Evolutionary conservation across 2,888 invertebrate genomes (phyloP), one percentile per base, ranked within the genome.

Genomic region (Machimus atricapillus): DNA sequence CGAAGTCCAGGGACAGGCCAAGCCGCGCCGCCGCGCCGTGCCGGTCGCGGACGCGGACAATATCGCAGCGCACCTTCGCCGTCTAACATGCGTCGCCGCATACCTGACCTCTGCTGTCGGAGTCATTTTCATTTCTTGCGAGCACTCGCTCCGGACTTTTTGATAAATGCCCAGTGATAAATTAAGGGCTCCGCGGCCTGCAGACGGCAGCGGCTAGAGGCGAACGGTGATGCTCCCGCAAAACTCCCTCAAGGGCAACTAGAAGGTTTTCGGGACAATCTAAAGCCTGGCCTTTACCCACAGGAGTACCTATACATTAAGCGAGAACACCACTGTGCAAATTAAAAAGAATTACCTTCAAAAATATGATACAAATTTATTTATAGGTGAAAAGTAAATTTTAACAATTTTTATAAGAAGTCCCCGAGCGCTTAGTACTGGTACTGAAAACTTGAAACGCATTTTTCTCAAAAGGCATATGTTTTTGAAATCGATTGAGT

Each of bases 51-150:
- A 34, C 31, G 34, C 46, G 43, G 8, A 79, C 46, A 52, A 27
- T 79, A 19, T 43, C 9, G 23, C 19, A 46, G 12, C n/a, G 40
- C 43, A 4, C 40, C 23, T 12, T n/a, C 31, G 16, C 23, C 23
- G 19, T 52, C 52, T 79, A 79, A 79, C 79, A 27, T 66, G 23
- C 66, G 23, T 27, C 19, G 66, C 27, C 52, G 52, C 52, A 52
- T 46, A 79, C 52, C 79, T 79, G 79, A 79, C 79, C 79, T 79
- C 79, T 46, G 79, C 31, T 31, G 52, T 46, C 52, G 46, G 79
- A 79, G 46, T 79, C 79, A 46, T 46, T 46, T 79, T 23, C 79
- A 56, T 79, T 46, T 56, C 27, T 23, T 46, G 31, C 46, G 46
- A 52, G 52, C 79, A 79, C 52, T 79, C 31, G 31, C 27, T 23